Evolutionary conservation across 2,888 invertebrate genomes (phyloP), one percentile per base, ranked within the genome.

Genomic region (Lasius platythorax): DNA sequence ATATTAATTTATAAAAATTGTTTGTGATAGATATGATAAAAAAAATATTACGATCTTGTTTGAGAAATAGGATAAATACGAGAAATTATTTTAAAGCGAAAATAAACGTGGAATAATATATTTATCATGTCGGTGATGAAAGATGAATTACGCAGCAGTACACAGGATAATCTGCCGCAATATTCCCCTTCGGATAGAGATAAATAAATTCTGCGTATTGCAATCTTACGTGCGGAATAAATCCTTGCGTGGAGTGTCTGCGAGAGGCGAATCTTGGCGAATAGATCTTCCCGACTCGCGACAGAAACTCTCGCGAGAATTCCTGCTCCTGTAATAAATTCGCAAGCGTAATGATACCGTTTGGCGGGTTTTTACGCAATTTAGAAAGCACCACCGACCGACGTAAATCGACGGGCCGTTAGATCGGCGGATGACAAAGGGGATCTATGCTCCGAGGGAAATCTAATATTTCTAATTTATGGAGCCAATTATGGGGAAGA

Each of bases 401-500:
- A 9, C 61, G 61, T 68, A 79, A 79, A 79, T 79, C 70, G 79
- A 79, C 79, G 79, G 58, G 70, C 61, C 33, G 58, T 68, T 50
- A 81, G 68, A 68, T 63, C 82, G 43, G 56, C 67, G 43, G 76
- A 82, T 67, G 76, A 66, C 75, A 68, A 81, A 78, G 61, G 79
- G 64, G 53, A 78, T 78, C 53, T 58, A 56, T 43, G n/a, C 70
- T 70, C 40, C 43, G 46, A 73, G 76, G 73, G 78, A 89, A 87
- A 87, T 84, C 83, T 40, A 83, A 82, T 83, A 85, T 91, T 87
- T 91, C 91, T 86, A 84, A 91, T 91, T 85, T 85, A 83, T 85
- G 75, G 85, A 88, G 86, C 89, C 91, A 89, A 91, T 92, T 91
- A 91, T 84, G 85, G 85, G 85, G 87, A 23, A 23, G 23, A 23